Evolutionary conservation across 2,797 vertebrate genomes (phyloP).

Genomic region (Euthynnus affinis): DNA sequence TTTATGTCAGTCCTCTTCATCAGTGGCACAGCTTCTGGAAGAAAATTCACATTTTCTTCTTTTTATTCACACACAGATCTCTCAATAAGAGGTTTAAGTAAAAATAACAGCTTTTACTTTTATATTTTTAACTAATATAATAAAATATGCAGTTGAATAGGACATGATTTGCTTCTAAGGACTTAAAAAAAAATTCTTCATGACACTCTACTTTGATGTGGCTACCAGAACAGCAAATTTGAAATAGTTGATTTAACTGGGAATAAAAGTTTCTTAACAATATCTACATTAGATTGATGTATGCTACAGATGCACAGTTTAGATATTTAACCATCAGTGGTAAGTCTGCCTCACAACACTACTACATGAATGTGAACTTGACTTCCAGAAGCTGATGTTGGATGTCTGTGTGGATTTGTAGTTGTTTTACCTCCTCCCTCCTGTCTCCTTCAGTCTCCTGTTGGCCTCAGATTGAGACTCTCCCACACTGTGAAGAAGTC

Average conservation of each 20-base stretch:
- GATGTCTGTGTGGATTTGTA: not conserved
- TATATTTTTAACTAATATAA: not conserved
- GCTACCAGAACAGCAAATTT: not conserved
- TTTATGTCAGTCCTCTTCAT: not conserved
- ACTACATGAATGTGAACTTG: not conserved
- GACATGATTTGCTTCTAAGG: too few species aligned
- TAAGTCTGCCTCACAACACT: not conserved
- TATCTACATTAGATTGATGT: not conserved
- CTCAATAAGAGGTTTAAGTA: not conserved
- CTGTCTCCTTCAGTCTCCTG: slow-evolving; percentile 1
- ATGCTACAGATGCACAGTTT: not conserved
- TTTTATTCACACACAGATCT: not conserved
- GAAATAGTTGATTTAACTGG: not conserved
- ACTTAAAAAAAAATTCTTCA: not conserved
- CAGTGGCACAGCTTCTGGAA: not conserved
- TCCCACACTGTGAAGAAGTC: not conserved
- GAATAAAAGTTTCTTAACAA: not conserved
- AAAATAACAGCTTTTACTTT: not conserved
- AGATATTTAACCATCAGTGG: not conserved
- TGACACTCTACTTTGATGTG: not conserved
- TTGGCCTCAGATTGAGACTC: not conserved
- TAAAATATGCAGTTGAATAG: not conserved
- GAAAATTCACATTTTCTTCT: not conserved
- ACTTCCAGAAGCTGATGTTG: not conserved
- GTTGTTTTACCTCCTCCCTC: slow-evolving; percentile 5